Evolutionary conservation across 92 coral and sea anemone genomes (phyloP).

Genomic region (Phenganax subtilis): DNA sequence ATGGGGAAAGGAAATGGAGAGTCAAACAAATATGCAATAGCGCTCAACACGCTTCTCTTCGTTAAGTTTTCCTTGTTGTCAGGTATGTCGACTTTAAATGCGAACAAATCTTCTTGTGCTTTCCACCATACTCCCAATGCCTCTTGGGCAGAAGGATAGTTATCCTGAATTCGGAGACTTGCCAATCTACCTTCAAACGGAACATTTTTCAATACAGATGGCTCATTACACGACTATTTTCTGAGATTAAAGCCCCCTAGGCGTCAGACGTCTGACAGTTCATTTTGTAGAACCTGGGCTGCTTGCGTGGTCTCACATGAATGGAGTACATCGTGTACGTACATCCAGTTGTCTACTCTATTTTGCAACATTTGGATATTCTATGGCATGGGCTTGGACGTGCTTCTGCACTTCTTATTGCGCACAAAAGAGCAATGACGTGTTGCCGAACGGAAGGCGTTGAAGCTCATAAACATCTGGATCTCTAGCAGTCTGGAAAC

Average conservation of each 20-base stretch:
- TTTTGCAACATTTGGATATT: constrained; percentile 31
- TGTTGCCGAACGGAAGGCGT: constrained; percentile 42
- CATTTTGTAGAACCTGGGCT: constrained; percentile 33
- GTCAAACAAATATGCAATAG: constrained; percentile 19
- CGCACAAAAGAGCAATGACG: constrained; percentile 50
- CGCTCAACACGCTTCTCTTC: background rate
- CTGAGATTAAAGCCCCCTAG: constrained; percentile 3
- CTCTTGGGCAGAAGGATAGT: background rate
- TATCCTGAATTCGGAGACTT: background rate
- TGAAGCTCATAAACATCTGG: constrained; percentile 45
- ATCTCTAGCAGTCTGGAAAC: constrained; percentile 3
- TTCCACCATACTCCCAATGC: background rate
- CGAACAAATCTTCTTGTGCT: constrained; percentile 12
- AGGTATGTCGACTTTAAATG: constrained; percentile 13
- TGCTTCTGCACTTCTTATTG: constrained; percentile 45
- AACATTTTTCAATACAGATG: background rate
- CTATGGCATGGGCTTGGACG: constrained; percentile 44
- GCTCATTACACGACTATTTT: constrained; percentile 11
- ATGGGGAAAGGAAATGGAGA: constrained; percentile 16
- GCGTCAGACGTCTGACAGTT: constrained; percentile 28
- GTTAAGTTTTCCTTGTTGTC: background rate
- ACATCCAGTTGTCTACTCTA: constrained; percentile 43
- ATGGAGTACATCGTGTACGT: constrained; percentile 48
- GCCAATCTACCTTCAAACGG: constrained; percentile 15
- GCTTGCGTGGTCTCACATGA: constrained; percentile 41